Evolutionary conservation across 2,797 vertebrate genomes (phyloP).

Genomic region (Urosaurus nigricauda): DNA sequence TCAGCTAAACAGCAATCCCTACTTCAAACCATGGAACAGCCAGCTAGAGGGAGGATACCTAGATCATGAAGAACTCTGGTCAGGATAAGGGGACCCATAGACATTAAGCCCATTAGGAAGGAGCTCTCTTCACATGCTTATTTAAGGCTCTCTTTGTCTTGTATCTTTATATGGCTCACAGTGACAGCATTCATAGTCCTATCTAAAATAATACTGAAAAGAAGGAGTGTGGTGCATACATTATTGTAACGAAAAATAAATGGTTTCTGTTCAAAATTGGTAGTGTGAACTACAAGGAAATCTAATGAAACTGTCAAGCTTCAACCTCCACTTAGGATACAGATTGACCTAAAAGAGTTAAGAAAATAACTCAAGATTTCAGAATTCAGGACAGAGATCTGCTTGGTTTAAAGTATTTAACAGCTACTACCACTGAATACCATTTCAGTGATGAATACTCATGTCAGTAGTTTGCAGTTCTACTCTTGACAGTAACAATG

Average conservation of each 20-base stretch:
- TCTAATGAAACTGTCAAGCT: slow-evolving; percentile 9
- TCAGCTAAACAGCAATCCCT: background rate
- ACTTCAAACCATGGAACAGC: background rate
- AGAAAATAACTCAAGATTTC: background rate
- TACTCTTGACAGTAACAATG: slow-evolving; percentile 17
- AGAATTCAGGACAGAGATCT: background rate
- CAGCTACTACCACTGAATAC: background rate
- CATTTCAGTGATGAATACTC: background rate
- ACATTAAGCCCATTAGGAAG: background rate
- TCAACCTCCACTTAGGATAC: background rate
- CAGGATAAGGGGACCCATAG: background rate
- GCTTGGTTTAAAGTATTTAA: slow-evolving; percentile 28
- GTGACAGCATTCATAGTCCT: background rate
- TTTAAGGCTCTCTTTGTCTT: background rate
- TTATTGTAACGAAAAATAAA: slow-evolving; percentile 14
- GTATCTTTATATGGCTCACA: background rate
- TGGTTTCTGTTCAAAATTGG: slow-evolving; percentile 1
- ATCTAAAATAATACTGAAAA: background rate
- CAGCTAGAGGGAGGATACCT: background rate
- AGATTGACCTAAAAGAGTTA: slow-evolving; percentile 7
- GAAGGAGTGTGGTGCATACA: background rate
- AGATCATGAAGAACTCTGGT: background rate
- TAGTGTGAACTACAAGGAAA: background rate
- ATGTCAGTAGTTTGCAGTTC: background rate
- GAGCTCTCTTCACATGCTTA: background rate